Evolutionary conservation across 2,888 invertebrate species (phyloP).

Genomic region (Tubulanus polymorphus): DNA sequence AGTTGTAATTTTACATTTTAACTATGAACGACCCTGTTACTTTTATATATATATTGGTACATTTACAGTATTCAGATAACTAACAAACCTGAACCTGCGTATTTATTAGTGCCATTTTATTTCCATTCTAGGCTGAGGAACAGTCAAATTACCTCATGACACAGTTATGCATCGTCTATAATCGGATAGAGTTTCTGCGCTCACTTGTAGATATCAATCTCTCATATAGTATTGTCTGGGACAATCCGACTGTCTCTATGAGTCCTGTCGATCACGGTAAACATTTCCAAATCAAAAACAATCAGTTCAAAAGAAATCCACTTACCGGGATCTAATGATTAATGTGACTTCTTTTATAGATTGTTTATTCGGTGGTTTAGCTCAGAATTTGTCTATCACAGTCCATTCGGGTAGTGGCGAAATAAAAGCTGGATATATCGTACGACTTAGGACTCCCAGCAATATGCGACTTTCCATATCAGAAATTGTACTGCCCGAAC

Average conservation of each 20-base stretch:
- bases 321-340: no score
- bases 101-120: neutral
- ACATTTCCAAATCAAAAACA: no score
- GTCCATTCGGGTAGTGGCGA: no score
- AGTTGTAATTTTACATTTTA: no score
- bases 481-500: conserved; percentile 15
- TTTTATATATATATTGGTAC: neutral
- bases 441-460: no score
- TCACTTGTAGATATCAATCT: conserved; percentile 21
- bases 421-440: no score
- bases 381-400: no score
- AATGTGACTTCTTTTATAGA: no score
- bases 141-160: conserved; percentile 28
- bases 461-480: no score
- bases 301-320: no score
- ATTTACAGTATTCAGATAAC: neutral
- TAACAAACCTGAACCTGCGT: neutral
- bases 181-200: conserved; percentile 31
- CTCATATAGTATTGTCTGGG: conserved; percentile 26
- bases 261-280: conserved; percentile 27
- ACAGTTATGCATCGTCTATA: conserved; percentile 30
- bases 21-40: no score
- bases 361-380: no score
- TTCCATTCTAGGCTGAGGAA: conserved; percentile 22
- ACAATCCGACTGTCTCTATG: conserved; percentile 27